These are phyloP conservation scores for Echeneis naucrates DNA, from an alignment of 2,797 vertebrate genomes.

Conservation along the genomic window DNA sequence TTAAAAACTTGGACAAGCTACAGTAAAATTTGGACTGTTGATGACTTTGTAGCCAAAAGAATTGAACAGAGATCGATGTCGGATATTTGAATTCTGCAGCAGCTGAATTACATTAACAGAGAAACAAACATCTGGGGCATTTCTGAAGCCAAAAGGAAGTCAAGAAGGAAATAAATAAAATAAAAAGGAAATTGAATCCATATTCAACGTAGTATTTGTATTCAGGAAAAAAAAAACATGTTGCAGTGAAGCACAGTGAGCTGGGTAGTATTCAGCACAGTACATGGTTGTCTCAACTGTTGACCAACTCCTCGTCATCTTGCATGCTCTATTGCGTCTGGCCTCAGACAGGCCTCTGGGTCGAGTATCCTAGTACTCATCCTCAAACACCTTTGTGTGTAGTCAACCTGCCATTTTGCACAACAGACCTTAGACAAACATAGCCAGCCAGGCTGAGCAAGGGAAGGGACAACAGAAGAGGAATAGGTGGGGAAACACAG, in stretches of 20 bases:
- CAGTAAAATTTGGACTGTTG: neutral
- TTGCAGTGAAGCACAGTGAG: constrained; percentile 51
- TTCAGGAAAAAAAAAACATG: constrained; percentile 34
- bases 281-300: constrained; percentile 69
- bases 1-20: constrained; percentile 17
- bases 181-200: constrained; percentile 33
- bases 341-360: constrained; percentile 60
- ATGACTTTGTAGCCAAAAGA: neutral
- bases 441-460: constrained; percentile 25
- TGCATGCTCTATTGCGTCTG: constrained; percentile 57
- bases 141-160: neutral
- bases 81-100: neutral
- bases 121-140: no score
- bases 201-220: constrained; percentile 30
- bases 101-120: neutral
- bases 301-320: constrained; percentile 50
- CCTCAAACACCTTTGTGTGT: constrained; percentile 62
- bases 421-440: constrained; percentile 28
- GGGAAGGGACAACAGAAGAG: constrained; percentile 19
- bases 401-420: constrained; percentile 16
- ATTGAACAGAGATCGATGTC: neutral
- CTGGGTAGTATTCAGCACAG: constrained; percentile 51
- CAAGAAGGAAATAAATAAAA: constrained; percentile 17
- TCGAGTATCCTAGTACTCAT: constrained; percentile 60
- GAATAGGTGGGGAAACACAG: neutral